Evolutionary conservation across 2,888 invertebrate species (phyloP), one percentile per base, ranked within the genome.

Genomic region (Drosophila merina): DNA sequence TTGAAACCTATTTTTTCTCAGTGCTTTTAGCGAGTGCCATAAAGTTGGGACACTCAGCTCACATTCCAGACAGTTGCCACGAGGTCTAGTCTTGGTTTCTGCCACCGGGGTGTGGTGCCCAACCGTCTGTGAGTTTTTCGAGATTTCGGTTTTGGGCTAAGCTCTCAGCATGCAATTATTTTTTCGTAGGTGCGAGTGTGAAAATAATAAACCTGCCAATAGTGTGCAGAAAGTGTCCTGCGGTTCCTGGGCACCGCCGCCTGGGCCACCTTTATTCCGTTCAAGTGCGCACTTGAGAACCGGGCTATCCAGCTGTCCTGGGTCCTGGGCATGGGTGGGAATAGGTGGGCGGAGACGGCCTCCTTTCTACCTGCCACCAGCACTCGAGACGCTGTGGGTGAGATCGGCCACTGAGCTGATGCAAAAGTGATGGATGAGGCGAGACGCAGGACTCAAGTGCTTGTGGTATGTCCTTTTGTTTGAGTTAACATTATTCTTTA

Each of bases 91-190:
- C 38, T 14, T 44, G 5, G 63, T 25, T 36, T 57, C 12, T 42
- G 40, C 38, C 69, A 72, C 25, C 25, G 25, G 85, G 86, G 88
- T 79, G 86, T 86, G 88, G 83, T 84, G 83, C 83, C 84, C 72
- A 38, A 51, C 66, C 72, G 82, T 83, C 82, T 82, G 42, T 25
- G 12, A 49, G 57, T 64, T 50, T 57, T 52, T 50, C 30, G n/a
- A 44, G 57, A 62, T 49, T 56, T 55, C 44, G 52, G 55, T 38
- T 77, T 59, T 76, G 44, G 73, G 67, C 76, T 88, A 74, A 81
- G 85, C 85, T 75, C 88, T 79, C 85, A 88, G 89, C 89, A 76
- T 84, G 79, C 89, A 88, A 86, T 87, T 89, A 88, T 89, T 79
- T 36, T 9, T n/a, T 20, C 28, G 14, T 44, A 20, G 20, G 14